phyloP scores from a whole-genome alignment of 2,113 vertebrate species.

The Sapajus apella region DNA sequence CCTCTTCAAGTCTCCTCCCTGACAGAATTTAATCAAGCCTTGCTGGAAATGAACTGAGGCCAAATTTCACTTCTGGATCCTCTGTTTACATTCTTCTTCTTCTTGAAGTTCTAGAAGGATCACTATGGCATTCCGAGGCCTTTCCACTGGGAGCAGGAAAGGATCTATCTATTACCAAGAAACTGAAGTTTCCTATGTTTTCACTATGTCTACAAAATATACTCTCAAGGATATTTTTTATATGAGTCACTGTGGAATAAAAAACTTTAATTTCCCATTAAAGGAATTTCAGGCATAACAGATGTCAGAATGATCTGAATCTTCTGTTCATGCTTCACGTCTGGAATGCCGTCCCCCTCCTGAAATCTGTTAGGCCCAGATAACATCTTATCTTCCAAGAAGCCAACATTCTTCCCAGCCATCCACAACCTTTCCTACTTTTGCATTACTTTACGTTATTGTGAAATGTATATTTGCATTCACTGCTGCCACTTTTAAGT shows the following conservation, averaged over 20 bases:
- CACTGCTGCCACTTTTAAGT: neutral
- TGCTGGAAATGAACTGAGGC: neutral
- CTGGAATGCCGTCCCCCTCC: neutral
- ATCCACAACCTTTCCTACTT: neutral
- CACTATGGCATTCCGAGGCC: neutral
- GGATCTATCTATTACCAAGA: neutral
- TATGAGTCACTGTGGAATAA: neutral
- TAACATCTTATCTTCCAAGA: neutral
- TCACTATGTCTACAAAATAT: neutral
- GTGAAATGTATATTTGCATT: neutral
- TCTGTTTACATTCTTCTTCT: neutral
- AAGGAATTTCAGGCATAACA: slow-evolving; percentile 13
- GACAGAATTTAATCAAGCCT: neutral
- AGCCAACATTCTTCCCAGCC: neutral
- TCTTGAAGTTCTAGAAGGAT: neutral
- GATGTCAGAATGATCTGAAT: neutral
- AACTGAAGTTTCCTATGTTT: neutral
- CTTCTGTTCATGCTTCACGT: neutral
- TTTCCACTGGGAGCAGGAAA: neutral
- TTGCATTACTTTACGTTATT: neutral
- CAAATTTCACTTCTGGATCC: neutral
- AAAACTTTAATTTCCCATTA: neutral
- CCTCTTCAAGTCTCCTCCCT: neutral
- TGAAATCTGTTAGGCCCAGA: neutral
- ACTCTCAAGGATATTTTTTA: neutral